Conservation (phyloP, 2,888 invertebrate genomes). For the Drosophila anomalipes region DNA sequence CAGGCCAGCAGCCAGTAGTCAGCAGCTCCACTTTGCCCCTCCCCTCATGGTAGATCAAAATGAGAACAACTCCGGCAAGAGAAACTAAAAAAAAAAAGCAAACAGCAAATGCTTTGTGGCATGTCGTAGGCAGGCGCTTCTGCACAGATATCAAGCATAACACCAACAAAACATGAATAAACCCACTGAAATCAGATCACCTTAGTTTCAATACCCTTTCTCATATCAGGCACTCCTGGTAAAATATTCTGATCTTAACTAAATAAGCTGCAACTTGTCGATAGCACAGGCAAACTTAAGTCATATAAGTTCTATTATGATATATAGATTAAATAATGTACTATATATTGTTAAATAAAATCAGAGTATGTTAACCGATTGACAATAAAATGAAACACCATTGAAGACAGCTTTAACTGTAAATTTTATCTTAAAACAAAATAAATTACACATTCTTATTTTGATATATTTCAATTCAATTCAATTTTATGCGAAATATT, state of each 20-base stretch:
- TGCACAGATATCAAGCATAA: slow-evolving; percentile 28
- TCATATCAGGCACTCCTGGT: too few relatives aligned
- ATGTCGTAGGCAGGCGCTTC: slow-evolving; percentile 58
- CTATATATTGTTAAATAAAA: too few relatives aligned
- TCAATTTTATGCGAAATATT: too few relatives aligned
- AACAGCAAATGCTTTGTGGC: slow-evolving; percentile 62
- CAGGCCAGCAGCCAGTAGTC: slow-evolving; percentile 36
- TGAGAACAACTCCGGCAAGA: slow-evolving; percentile 39
- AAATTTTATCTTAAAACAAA: not conserved
- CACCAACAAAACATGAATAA: slow-evolving; percentile 11
- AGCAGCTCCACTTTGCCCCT: slow-evolving; percentile 19
- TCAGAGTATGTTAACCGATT: not conserved
- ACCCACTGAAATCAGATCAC: not conserved
- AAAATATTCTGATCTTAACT: not conserved
- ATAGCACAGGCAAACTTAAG: not conserved
- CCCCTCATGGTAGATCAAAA: slow-evolving; percentile 59
- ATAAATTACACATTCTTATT: not conserved
- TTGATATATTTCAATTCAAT: not conserved
- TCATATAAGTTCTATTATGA: not conserved
- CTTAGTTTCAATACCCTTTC: not conserved
- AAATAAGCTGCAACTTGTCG: not conserved
- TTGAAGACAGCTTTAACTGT: not conserved
- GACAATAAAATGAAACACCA: not conserved
- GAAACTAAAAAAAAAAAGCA: slow-evolving; percentile 18
- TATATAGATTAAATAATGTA: not conserved